Evolutionary conservation across 2,888 invertebrate genomes (phyloP), one percentile per base, ranked within the genome.

Genomic region (Synergus japonicus): DNA sequence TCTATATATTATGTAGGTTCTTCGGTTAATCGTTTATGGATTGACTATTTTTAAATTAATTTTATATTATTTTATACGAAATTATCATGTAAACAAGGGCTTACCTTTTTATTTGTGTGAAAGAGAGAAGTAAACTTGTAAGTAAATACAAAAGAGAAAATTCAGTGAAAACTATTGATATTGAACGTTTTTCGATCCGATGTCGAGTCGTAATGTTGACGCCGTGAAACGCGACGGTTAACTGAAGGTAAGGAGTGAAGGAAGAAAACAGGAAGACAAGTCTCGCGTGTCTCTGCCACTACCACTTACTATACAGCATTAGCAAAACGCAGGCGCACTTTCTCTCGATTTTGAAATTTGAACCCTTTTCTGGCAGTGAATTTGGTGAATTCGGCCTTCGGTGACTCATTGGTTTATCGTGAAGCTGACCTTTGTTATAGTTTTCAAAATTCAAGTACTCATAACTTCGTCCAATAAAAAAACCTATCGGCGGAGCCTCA

Each of bases 161-260:
- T 49, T 46, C 22, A 49, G 8, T n/a, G 5, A 29, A 18, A 67
- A 67, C 22, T 29, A 29, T 29, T 29, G 22, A 29, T 44, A 10
- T 37, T n/a, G 46, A 73, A 49, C n/a, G 54, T 73, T n/a, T 73
- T 37, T 73, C 37, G 37, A 73, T 49, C 37, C 15, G n/a, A 37
- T 15, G 15, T 29, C 22, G 22, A 29, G n/a, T 73, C 37, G 29
- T n/a, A 29, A 73, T 10, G 73, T 37, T 73, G 4, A 37, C 37
- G n/a, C 13, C 49, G 15, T n/a, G 46, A 73, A 49, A 37, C 49
- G 15, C 37, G 73, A 37, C 73, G 37, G 73, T 54, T 49, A 29
- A 73, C 73, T 73, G 73, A 73, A 73, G 49, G 73, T 73, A 73
- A 37, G 46, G 73, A 54, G 46, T 73, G 5, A 67, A 67, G 54